Evolutionary conservation across 2,113 vertebrate genomes (phyloP), one percentile per base, ranked within the genome.

Genomic region (Carollia perspicillata): DNA sequence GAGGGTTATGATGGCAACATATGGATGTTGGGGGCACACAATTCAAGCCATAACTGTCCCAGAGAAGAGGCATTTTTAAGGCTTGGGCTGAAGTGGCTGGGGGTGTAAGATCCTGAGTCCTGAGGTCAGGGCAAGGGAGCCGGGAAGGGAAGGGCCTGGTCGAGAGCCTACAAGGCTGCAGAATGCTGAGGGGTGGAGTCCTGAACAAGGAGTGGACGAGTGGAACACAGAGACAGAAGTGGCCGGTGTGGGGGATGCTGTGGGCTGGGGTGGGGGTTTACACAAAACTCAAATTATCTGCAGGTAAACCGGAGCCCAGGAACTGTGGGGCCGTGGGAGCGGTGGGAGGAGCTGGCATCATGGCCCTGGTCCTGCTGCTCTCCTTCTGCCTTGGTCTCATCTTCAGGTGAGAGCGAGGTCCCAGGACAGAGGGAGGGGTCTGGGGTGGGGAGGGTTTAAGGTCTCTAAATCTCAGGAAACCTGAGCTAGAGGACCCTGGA

Each of bases 301-400:
- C 58, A 92, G 88, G 18, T 22, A 42, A 60, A 58, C 12, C 23
- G n/a, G 42, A 51, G 5, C n/a, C 40, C 66, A 37, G 33, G 47
- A 30, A 26, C 0, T 1, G 3, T 3, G 0, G 5, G 6, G 28
- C 66, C 53, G 4, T 60, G 12, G 81, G 47, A 17, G 74, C 26
- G 0, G 28, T 47, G 1, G 35, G 47, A 6, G 92, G 83, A 68
- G 51, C 51, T 53, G 35, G 58, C 10, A 0, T 13, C 16, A 9
- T 18, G 13, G 53, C 18, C 35, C 51, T 30, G 13, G 71, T 18
- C 35, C 60, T 94, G 58, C 40, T 95, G 58, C 40, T 95, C 20
- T 53, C 33, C 47, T 65, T 95, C 40, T 74, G 71, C 85, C 44
- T 96, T 33, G 65, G 6, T 53, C 26, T 89, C 55, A 12, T 91